Base-by-base conservation (phyloP, 1,140 invertebrate species). In the Harlomillsia oculata region DNA sequence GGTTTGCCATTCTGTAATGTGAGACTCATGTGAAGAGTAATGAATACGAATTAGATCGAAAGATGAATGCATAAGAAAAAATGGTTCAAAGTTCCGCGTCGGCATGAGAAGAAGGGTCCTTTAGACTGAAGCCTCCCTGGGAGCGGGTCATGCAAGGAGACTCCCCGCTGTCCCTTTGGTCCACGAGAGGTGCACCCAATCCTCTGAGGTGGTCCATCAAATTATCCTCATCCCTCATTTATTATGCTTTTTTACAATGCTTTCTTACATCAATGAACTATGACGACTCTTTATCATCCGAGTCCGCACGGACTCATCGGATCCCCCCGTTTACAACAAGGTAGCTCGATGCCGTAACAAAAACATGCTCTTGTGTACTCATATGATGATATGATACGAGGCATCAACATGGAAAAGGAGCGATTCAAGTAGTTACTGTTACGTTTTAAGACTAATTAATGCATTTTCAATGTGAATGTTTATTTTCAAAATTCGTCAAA, bases 41-140 rank as follows among this genome's bases (percentile, higher is more conserved):
- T 50, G 48, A 50, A 50, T 50, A 32, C 30, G 34, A 50, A 50
- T 39, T 50, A 39, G 34, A 50, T 50, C 48, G 32, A 50, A 39
- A 37, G 48, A 37, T 39, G 48, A 25, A 34, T 6, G 30, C 6
- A 34, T 8, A 34, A 34, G 18, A 30, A 20, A 50, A 50, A 50
- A 50, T 26, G n/a, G 34, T 18, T 50, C 48, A 50, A 50, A 50
- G 48, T 28, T 50, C 48, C 48, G 48, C 48, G 34, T 50, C 48
- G 48, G 48, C 48, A 50, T 50, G 48, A 50, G n/a, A n/a, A n/a
- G n/a, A n/a, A 50, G 39, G 34, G 48, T 32, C 13, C 34, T 30
- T 26, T 5, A 30, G 13, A 37, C 34, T 39, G 20, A 50, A 39
- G 48, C 30, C 21, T 39, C 48, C 48, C 23, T 18, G 16, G 2